Conservation (phyloP, 2,113 vertebrate species). For the Cricetomys ansorgei region DNA sequence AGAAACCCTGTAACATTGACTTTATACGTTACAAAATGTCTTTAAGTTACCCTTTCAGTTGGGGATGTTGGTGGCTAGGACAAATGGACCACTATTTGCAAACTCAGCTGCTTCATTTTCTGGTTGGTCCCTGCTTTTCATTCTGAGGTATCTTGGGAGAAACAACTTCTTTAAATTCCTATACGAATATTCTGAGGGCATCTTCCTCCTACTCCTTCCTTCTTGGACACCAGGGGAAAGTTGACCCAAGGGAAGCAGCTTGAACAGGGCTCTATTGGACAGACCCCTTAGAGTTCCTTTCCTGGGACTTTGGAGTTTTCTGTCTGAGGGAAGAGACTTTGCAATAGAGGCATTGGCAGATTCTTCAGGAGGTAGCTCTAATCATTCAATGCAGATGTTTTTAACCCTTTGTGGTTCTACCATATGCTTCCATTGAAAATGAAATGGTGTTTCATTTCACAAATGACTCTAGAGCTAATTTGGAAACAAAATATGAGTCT, state of each 20-base stretch:
- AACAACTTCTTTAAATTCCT: not conserved
- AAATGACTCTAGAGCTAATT: not conserved
- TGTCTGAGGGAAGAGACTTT: too few relatives aligned
- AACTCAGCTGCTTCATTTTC: slow-evolving; percentile 9
- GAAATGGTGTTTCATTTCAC: not conserved
- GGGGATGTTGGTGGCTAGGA: not conserved
- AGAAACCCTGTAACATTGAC: not conserved
- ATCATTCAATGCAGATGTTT: not conserved
- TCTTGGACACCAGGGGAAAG: not conserved
- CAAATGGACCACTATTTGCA: not conserved
- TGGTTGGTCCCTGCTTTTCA: not conserved
- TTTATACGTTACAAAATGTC: not conserved
- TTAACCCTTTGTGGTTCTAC: not conserved
- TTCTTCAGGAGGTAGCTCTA: not conserved
- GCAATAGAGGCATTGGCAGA: not conserved
- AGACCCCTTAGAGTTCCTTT: not conserved
- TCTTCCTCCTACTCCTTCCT: not conserved
- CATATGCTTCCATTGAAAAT: slow-evolving; percentile 9
- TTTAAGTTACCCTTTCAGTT: slow-evolving; percentile 17
- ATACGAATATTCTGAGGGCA: not conserved
- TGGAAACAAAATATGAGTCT: slow-evolving; percentile 17
- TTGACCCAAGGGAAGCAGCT: not conserved
- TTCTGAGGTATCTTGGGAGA: not conserved
- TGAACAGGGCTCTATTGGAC: not conserved
- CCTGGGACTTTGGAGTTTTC: too few relatives aligned